Conservation (phyloP, 2,797 vertebrate species). For the Bucorvus abyssinicus region DNA sequence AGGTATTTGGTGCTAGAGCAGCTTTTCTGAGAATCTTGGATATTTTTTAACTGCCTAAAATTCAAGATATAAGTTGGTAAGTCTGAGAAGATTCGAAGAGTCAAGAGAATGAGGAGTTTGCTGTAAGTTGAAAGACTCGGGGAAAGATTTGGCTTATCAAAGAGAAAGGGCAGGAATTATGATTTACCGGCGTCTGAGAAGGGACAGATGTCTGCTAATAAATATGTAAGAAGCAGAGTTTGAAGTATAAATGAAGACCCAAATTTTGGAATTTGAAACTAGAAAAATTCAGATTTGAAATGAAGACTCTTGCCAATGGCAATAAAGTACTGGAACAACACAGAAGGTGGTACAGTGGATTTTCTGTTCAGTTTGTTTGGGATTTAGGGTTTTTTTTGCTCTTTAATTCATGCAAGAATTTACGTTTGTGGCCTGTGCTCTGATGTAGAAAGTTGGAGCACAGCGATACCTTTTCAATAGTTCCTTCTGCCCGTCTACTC, state of each 20-base stretch:
- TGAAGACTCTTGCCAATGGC: neutral
- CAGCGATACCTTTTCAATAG: neutral
- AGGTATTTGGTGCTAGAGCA: neutral
- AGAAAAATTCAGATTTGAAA: neutral
- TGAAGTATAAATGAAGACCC: neutral
- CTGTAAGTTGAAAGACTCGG: neutral
- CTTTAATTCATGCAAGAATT: neutral
- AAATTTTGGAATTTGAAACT: neutral
- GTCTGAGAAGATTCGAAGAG: neutral
- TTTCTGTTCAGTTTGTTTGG: neutral
- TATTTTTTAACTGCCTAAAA: neutral
- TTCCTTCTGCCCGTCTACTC: neutral
- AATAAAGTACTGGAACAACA: neutral
- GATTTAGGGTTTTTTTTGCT: neutral
- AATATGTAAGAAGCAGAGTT: neutral
- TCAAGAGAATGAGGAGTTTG: neutral
- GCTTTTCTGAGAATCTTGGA: neutral
- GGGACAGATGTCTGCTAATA: neutral
- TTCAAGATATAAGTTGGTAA: neutral
- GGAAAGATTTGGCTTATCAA: neutral
- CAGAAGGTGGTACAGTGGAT: neutral
- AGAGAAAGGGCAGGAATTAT: neutral
- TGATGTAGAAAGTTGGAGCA: neutral
- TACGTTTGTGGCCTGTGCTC: neutral
- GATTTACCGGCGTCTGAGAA: neutral